Evolutionary conservation across 2,888 invertebrate species (phyloP).

Genomic region (Allacma fusca): DNA sequence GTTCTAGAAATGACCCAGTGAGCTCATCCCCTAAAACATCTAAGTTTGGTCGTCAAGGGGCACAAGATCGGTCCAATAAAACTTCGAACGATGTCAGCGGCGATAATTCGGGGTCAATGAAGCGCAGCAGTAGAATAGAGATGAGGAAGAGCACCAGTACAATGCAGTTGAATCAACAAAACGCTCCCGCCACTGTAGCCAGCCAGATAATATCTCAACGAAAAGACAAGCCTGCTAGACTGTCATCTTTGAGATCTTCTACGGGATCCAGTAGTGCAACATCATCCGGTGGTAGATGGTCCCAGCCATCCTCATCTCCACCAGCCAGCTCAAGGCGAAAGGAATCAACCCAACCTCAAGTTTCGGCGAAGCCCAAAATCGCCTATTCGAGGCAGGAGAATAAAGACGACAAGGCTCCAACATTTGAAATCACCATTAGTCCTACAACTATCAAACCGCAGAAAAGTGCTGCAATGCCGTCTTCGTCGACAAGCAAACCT

Average conservation of each 20-base stretch:
- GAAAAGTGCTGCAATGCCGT: not conserved
- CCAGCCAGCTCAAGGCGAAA: not conserved
- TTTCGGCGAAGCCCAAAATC: not conserved
- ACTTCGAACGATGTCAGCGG: slow-evolving; percentile 4
- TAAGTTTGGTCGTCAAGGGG: slow-evolving; percentile 28
- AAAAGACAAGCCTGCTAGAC: slow-evolving; percentile 23
- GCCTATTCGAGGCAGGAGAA: not conserved
- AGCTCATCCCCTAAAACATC: slow-evolving; percentile 1
- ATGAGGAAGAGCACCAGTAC: not conserved
- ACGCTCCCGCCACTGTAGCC: slow-evolving; percentile 8
- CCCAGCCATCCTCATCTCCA: not conserved
- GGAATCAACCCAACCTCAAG: not conserved
- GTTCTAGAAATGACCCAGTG: not conserved
- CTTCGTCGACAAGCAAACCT: not conserved
- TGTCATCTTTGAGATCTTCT: slow-evolving; percentile 34
- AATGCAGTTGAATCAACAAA: not conserved
- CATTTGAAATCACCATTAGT: slow-evolving; percentile 33
- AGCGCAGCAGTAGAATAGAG: slow-evolving; percentile 2
- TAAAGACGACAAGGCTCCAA: not conserved
- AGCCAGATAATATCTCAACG: not conserved
- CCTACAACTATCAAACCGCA: slow-evolving; percentile 24
- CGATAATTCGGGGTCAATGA: not conserved
- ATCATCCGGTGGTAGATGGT: not conserved
- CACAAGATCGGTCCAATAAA: slow-evolving; percentile 36
- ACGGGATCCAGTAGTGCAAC: not conserved